Evolutionary conservation across 2,797 vertebrate species (phyloP), one percentile per base, ranked within the genome.

Genomic region (Anguilla anguilla): DNA sequence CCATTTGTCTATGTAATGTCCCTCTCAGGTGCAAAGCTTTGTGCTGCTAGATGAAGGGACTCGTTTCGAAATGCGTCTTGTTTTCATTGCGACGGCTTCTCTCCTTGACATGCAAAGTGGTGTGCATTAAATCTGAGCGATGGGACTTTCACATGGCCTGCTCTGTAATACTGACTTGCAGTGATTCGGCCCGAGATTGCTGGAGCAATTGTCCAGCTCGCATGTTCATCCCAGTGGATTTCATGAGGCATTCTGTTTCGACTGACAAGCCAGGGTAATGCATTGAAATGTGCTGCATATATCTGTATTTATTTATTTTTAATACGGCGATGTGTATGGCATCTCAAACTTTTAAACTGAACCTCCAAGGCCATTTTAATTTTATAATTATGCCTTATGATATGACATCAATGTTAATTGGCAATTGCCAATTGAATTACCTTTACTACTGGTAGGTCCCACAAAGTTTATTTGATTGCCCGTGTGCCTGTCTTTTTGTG

Each of bases 351-450:
- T 86, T 86, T 49, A 59, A 53, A 9, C 46, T 67, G 31, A 22
- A 25, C 17, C 64, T 46, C 61, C 69, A 87, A 87, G 72, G 83
- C 85, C 59, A 31, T 69, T 77, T 86, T 85, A 31, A 49, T 64
- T 89, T 84, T 55, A 72, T 83, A 53, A 87, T 89, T 84, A 53
- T 11, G 49, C 86, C 67, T 88, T 43, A 13, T 46, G 79, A n/a
- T 51, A 82, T 46, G 43, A 79, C 51, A 57, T 69, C 39, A 88
- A 43, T 46, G 43, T 46, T 5, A 46, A 46, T 46, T 46, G 43
- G 4, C 43, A 46, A 46, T 46, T 46, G 43, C 43, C 43, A 46
- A 46, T 46, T 46, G 43, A 46, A 46, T 46, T 46, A 46, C 43
- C 43, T 46, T 6, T 46, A 46, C 43, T 31, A 74, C 25, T 43